These are phyloP conservation scores for Gnathonemus echidnorhynchus DNA, from an alignment of 2,113 vertebrate species.

Conservation along the genomic window DNA sequence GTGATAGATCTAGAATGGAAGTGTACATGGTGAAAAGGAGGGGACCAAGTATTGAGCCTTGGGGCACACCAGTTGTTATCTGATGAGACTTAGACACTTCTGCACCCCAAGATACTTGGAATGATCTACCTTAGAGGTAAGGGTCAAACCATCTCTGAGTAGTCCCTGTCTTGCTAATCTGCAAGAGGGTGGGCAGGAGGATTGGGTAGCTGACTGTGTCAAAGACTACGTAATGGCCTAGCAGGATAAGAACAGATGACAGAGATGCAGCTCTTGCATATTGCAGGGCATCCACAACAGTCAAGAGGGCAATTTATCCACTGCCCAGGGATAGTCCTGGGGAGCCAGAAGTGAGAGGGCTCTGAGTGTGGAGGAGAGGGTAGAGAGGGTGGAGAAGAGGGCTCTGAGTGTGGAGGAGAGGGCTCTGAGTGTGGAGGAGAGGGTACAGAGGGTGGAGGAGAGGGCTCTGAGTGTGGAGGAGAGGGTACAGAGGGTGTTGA, in stretches of 20 bases:
- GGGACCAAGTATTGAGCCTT: not conserved
- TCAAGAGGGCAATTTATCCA: not conserved
- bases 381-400: too few relatives aligned
- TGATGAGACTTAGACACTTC: not conserved
- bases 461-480: too few relatives aligned
- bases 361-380: not conserved
- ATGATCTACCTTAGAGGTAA: not conserved
- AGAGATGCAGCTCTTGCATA: too few relatives aligned
- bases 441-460: not conserved
- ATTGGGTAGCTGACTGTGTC: too few relatives aligned
- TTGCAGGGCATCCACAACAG: too few relatives aligned
- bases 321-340: not conserved
- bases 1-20: not conserved
- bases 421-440: not conserved
- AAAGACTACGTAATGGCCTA: too few relatives aligned
- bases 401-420: too few relatives aligned
- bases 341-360: not conserved
- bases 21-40: not conserved
- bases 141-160: too few relatives aligned
- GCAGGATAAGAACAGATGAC: too few relatives aligned
- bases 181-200: too few relatives aligned
- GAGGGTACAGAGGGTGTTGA: not conserved
- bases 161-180: too few relatives aligned
- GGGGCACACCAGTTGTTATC: not conserved
- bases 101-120: not conserved